Percentiles rank a stretch among this genome's conserved stretches.
phyloP scores from a whole-genome alignment of 2,113 vertebrate species.

The Erythrocercus mccallii region DNA sequence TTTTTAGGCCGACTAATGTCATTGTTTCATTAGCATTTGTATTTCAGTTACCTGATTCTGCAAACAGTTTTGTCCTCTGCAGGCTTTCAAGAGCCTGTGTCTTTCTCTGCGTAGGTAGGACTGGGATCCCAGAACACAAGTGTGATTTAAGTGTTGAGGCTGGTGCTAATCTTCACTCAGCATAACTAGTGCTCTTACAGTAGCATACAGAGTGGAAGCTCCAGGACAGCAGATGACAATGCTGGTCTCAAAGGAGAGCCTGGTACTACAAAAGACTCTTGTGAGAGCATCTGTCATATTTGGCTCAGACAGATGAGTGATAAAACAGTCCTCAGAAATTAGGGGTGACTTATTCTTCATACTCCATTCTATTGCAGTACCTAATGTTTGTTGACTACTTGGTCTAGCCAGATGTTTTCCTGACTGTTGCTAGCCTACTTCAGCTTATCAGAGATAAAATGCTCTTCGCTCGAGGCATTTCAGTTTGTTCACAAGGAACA shows the following conservation, averaged over 20 bases:
- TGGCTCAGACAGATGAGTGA: not conserved
- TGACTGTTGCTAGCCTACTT: not conserved
- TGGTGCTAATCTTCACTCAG: not conserved
- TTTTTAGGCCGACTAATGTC: not conserved
- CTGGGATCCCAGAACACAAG: not conserved
- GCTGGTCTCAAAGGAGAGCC: not conserved
- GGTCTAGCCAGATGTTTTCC: not conserved
- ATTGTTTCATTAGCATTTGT: not conserved
- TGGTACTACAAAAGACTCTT: not conserved
- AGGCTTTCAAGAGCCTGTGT: not conserved
- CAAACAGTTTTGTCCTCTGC: not conserved
- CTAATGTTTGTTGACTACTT: not conserved
- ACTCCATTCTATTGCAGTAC: not conserved
- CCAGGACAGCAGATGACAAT: not conserved
- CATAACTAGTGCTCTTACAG: not conserved
- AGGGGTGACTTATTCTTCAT: not conserved
- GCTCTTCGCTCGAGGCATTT: not conserved
- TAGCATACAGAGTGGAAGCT: not conserved
- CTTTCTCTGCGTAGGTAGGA: not conserved
- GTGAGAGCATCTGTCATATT: not conserved
- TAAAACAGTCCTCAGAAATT: not conserved
- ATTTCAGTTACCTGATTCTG: not conserved
- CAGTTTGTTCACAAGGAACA: not conserved
- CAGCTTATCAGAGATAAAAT: not conserved
- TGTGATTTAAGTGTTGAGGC: not conserved